These are phyloP conservation scores for Enoplosus armatus DNA, from an alignment of 2,797 vertebrate genomes.

Conservation along the genomic window DNA sequence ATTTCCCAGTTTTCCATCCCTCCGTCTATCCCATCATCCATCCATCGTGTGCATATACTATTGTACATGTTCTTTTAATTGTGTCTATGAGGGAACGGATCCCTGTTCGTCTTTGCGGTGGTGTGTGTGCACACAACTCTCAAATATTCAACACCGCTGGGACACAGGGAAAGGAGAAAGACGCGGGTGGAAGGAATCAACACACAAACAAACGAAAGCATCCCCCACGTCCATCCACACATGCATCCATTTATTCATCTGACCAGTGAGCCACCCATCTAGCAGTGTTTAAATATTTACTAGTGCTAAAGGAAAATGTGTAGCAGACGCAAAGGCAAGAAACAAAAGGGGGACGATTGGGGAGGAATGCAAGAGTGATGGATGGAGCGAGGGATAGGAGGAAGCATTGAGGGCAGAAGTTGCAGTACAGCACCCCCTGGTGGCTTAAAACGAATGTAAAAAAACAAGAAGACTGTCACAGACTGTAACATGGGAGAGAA, in stretches of 20 bases:
- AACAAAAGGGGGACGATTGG: slow-evolving; percentile 58
- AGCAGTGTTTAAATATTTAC: slow-evolving; percentile 82
- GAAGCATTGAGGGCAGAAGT: slow-evolving; percentile 39
- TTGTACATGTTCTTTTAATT: slow-evolving; percentile 36
- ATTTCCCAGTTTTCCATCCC: neutral
- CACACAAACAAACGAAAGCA: slow-evolving; percentile 67
- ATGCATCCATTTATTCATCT: slow-evolving; percentile 56
- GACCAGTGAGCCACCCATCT: slow-evolving; percentile 69
- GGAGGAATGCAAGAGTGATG: slow-evolving; percentile 44
- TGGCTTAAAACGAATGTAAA: slow-evolving; percentile 81
- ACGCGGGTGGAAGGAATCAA: slow-evolving; percentile 51
- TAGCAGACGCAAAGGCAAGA: slow-evolving; percentile 52
- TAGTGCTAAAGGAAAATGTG: slow-evolving; percentile 83
- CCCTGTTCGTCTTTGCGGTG: slow-evolving; percentile 10
- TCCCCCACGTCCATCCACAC: slow-evolving; percentile 12
- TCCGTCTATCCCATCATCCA: neutral
- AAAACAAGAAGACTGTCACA: slow-evolving; percentile 78
- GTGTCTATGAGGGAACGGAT: slow-evolving; percentile 27
- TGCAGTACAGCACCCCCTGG: slow-evolving; percentile 73
- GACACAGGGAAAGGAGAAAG: slow-evolving; percentile 30
- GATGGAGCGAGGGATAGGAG: slow-evolving; percentile 38
- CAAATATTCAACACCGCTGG: slow-evolving; percentile 76
- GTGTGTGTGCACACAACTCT: slow-evolving; percentile 32
- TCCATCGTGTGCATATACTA: neutral
- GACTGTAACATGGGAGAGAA: slow-evolving; percentile 61